Evolutionary conservation across 2,113 vertebrate species (phyloP).

Genomic region (Peromyscus leucopus): DNA sequence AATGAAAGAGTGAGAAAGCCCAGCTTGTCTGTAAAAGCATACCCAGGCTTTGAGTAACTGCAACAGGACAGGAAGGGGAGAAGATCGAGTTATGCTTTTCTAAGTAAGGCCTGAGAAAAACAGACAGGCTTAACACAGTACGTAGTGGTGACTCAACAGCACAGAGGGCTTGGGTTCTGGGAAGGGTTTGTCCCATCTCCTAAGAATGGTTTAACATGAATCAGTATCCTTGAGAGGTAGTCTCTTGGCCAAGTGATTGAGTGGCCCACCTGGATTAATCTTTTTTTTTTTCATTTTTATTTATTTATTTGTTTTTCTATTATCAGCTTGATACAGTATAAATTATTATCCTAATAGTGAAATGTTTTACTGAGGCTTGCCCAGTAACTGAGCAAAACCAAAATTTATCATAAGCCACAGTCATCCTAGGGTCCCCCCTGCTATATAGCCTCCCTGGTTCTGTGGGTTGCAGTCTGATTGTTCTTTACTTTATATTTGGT

Average conservation of each 20-base stretch:
- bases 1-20: background rate
- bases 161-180: background rate
- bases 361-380: too few species aligned
- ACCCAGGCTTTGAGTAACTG: background rate
- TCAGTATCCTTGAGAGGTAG: too few species aligned
- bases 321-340: too few species aligned
- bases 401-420: too few species aligned
- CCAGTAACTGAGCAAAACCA: too few species aligned
- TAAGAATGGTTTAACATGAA: background rate
- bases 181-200: background rate
- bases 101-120: background rate
- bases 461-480: too few species aligned
- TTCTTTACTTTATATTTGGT: too few species aligned
- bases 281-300: too few species aligned
- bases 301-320: too few species aligned
- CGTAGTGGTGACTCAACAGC: background rate
- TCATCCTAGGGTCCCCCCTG: too few species aligned
- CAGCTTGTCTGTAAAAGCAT: background rate
- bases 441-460: too few species aligned
- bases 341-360: too few species aligned
- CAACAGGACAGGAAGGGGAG: background rate
- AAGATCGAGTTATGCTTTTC: background rate
- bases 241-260: background rate
- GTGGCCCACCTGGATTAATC: background rate
- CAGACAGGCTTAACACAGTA: background rate